These are phyloP conservation scores for Cynocephalus volans DNA, from an alignment of 2,113 vertebrate genomes.

Conservation along the genomic window DNA sequence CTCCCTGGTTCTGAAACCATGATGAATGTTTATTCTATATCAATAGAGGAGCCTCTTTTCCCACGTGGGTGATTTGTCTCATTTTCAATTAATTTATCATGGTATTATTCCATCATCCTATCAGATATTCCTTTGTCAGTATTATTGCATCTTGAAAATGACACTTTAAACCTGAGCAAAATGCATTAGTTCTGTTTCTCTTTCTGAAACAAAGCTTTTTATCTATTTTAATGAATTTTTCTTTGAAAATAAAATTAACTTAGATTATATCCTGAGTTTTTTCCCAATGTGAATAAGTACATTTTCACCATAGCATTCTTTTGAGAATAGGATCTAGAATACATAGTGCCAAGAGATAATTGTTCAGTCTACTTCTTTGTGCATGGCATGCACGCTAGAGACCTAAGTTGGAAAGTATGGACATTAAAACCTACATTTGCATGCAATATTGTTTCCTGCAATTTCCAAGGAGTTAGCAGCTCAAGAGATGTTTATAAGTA, in stretches of 20 bases:
- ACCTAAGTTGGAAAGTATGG: conserved; percentile 66
- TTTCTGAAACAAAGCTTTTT: conserved; percentile 68
- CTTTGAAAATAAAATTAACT: conserved; percentile 79
- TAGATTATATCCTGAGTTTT: conserved; percentile 60
- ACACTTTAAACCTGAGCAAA: conserved; percentile 72
- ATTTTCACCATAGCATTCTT: conserved; percentile 54
- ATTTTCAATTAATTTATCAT: conserved; percentile 68
- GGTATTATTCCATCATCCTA: conserved; percentile 41
- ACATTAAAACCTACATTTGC: conserved; percentile 73
- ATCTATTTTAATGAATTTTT: conserved; percentile 74
- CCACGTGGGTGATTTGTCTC: conserved; percentile 19
- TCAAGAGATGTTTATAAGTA: conserved; percentile 56
- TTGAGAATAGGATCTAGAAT: conserved; percentile 5
- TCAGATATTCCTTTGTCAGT: conserved; percentile 66
- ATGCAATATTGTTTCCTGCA: conserved; percentile 58
- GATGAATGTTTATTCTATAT: conserved; percentile 55
- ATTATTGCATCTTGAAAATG: conserved; percentile 69
- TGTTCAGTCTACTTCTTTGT: conserved; percentile 63
- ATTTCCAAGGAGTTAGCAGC: conserved; percentile 43
- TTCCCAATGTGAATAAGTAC: conserved; percentile 66
- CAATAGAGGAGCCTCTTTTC: conserved; percentile 1
- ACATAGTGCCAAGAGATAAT: conserved; percentile 64
- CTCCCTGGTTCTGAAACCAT: conserved; percentile 28
- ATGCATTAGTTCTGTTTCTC: conserved; percentile 73
- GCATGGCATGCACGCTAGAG: conserved; percentile 30